Evolutionary conservation across 2,888 invertebrate genomes (phyloP).

Genomic region (Brenthis ino): DNA sequence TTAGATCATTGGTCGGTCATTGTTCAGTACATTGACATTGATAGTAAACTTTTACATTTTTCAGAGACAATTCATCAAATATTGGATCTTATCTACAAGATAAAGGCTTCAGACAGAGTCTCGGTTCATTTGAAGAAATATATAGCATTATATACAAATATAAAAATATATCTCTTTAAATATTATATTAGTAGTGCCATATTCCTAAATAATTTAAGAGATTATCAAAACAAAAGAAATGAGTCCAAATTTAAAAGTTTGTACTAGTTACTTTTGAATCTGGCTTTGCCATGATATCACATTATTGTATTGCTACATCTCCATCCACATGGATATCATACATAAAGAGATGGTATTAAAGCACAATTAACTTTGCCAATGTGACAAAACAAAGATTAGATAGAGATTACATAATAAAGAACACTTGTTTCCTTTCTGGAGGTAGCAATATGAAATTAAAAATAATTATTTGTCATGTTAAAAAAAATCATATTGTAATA

Average conservation of each 20-base stretch:
- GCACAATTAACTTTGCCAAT: too few relatives aligned
- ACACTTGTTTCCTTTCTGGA: too few relatives aligned
- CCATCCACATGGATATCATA: too few relatives aligned
- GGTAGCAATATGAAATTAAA: neutral
- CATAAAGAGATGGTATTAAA: too few relatives aligned
- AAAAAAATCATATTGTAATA: neutral
- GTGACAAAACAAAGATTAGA: too few relatives aligned
- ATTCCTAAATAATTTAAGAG: too few relatives aligned
- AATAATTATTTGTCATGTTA: neutral
- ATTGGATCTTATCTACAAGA: slow-evolving; percentile 29
- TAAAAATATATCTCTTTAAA: neutral
- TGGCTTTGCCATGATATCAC: too few relatives aligned
- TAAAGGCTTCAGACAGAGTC: slow-evolving; percentile 13
- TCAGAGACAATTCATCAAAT: slow-evolving; percentile 30
- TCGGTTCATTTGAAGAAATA: neutral
- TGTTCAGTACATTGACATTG: slow-evolving; percentile 2
- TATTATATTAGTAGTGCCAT: neutral
- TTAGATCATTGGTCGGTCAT: neutral
- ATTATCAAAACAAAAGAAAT: too few relatives aligned
- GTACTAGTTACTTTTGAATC: too few relatives aligned
- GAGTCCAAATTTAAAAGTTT: too few relatives aligned
- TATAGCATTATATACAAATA: neutral
- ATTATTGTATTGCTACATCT: too few relatives aligned
- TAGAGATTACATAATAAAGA: too few relatives aligned
- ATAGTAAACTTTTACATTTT: slow-evolving; percentile 4